Conservation (phyloP, 1,140 invertebrate species). For the Yoshiicerus persimilis region DNA sequence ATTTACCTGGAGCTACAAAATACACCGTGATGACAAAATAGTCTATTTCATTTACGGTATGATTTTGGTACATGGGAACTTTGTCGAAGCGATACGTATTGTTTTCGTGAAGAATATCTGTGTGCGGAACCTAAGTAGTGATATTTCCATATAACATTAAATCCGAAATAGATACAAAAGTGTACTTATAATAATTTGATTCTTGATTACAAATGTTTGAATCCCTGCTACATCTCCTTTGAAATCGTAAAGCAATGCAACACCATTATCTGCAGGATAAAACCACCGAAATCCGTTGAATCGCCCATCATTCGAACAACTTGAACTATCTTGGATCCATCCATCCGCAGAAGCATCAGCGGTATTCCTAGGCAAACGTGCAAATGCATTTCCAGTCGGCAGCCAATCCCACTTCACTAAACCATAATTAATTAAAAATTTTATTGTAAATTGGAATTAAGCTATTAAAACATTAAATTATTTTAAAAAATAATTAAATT, state of each 20-base stretch:
- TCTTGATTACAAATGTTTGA: not conserved
- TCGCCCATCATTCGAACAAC: not conserved
- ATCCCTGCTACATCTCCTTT: constrained; percentile 11
- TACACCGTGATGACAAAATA: constrained; percentile 14
- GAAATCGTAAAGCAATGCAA: not conserved
- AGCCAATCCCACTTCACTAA: not conserved
- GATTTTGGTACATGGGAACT: constrained; percentile 26
- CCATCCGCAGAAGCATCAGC: not conserved
- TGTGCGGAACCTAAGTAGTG: not conserved
- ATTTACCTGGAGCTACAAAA: constrained; percentile 4
- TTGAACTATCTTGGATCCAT: not conserved
- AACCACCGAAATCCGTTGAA: constrained; percentile 18
- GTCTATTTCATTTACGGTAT: not conserved
- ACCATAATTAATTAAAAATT: not conserved
- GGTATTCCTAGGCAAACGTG: not conserved
- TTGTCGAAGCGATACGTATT: not conserved
- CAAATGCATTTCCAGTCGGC: not conserved
- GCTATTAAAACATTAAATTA: too few species aligned
- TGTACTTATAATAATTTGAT: not conserved
- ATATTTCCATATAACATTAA: not conserved
- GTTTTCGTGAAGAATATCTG: not conserved
- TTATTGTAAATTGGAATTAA: too few species aligned
- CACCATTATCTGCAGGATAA: not conserved
- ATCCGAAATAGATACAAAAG: too few species aligned
- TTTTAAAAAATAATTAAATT: too few species aligned